Evolutionary conservation across 1,140 invertebrate genomes (phyloP).

Genomic region (Choristoneura fumiferana): DNA sequence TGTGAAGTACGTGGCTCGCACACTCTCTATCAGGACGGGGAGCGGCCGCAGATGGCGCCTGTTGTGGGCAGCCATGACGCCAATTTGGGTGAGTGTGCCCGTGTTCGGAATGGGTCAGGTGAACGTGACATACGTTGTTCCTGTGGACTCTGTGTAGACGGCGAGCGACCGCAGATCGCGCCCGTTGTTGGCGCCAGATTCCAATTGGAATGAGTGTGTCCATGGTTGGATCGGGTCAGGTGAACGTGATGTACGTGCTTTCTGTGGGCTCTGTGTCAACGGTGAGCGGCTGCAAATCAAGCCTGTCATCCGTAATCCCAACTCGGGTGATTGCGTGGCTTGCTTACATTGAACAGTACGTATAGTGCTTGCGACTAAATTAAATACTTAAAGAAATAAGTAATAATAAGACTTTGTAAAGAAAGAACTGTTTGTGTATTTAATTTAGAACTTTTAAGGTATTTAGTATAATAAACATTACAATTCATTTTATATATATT

Average conservation of each 20-base stretch:
- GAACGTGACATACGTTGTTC: neutral
- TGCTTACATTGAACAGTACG: too few species aligned
- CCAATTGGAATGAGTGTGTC: conserved; percentile 17
- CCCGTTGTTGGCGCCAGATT: conserved; percentile 79
- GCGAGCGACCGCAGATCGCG: conserved; percentile 75
- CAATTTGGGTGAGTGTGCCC: conserved; percentile 46
- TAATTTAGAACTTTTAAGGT: too few species aligned
- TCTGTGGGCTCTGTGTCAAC: conserved; percentile 81
- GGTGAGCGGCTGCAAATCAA: conserved; percentile 83
- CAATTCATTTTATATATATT: too few species aligned
- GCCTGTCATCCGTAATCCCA: conserved; percentile 81
- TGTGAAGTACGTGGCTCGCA: conserved; percentile 81
- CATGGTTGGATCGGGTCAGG: too few species aligned
- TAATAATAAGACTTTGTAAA: too few species aligned
- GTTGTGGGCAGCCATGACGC: conserved; percentile 82
- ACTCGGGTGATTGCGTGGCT: conserved; percentile 49
- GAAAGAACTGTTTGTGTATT: too few species aligned
- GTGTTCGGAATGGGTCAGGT: neutral
- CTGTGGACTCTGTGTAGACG: too few species aligned
- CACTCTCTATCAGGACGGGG: conserved; percentile 82
- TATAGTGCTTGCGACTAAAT: too few species aligned
- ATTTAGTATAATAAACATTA: too few species aligned
- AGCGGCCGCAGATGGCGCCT: conserved; percentile 82
- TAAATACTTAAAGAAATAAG: too few species aligned
- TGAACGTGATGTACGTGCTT: conserved; percentile 82